Conservation (phyloP, 2,888 invertebrate species). For the Gandaritis pyraliata region DNA sequence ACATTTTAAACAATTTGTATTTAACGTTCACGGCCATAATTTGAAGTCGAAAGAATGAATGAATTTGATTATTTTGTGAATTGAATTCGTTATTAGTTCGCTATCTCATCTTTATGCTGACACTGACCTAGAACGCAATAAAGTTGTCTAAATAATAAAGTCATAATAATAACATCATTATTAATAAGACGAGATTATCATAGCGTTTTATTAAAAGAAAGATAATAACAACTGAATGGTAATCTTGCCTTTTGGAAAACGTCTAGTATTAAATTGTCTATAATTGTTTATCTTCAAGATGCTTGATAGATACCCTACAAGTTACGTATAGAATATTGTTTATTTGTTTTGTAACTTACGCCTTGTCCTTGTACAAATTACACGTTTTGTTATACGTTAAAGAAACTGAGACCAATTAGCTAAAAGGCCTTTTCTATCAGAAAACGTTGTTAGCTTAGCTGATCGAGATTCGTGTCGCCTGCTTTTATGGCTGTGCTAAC, state of each 20-base stretch:
- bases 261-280: slow-evolving; percentile 4
- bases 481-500: slow-evolving; percentile 15
- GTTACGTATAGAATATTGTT: not conserved
- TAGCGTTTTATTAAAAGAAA: not conserved
- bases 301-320: not conserved
- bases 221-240: not conserved
- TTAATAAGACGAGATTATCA: not conserved
- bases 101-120: slow-evolving; percentile 23
- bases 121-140: slow-evolving; percentile 26
- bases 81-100: slow-evolving; percentile 21
- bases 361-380: not conserved
- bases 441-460: slow-evolving; percentile 22
- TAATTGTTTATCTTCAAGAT: slow-evolving; percentile 3
- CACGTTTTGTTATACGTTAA: slow-evolving; percentile 8
- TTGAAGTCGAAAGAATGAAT: slow-evolving; percentile 18
- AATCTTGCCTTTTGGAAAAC: too few relatives aligned
- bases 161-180: not conserved
- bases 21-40: slow-evolving; percentile 30
- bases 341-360: not conserved
- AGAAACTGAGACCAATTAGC: slow-evolving; percentile 23
- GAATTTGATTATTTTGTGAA: slow-evolving; percentile 19
- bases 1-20: slow-evolving; percentile 34
- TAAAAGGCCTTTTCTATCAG: slow-evolving; percentile 25
- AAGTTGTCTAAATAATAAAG: slow-evolving; percentile 4
- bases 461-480: slow-evolving; percentile 14